phyloP scores from a whole-genome alignment of 92 coral and sea anemone species.

The Nematostella vectensis region DNA sequence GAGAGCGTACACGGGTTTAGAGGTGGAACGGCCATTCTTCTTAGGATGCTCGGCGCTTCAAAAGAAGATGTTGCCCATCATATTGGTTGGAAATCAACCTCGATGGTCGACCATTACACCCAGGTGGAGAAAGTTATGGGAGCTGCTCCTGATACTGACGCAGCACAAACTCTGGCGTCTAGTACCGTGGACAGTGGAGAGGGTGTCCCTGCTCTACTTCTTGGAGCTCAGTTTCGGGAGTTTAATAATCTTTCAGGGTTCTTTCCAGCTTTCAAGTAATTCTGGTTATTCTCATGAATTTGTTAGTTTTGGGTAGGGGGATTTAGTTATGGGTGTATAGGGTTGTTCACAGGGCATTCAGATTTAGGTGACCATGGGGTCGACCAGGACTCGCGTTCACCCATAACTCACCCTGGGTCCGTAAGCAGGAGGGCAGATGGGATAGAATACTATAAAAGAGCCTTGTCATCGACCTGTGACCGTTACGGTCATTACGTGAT shows the following conservation, averaged over 20 bases:
- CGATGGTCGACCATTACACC: constrained; percentile 17
- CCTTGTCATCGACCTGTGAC: too few species aligned
- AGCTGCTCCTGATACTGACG: constrained; percentile 5
- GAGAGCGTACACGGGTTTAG: constrained; percentile 13
- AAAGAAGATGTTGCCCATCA: constrained; percentile 7
- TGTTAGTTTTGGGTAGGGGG: neutral
- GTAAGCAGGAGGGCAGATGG: neutral
- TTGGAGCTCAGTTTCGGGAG: neutral
- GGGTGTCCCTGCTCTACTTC: neutral
- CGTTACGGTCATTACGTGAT: too few species aligned
- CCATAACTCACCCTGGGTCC: neutral
- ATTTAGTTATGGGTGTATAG: neutral
- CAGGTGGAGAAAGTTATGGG: constrained; percentile 12
- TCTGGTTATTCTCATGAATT: neutral
- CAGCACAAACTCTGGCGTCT: neutral
- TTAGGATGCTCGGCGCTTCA: constrained; percentile 4
- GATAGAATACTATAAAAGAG: neutral
- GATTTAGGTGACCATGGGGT: neutral
- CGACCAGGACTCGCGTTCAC: neutral
- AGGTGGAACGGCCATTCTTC: constrained; percentile 15
- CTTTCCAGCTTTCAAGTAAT: neutral
- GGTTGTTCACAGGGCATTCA: neutral
- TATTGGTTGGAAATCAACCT: constrained; percentile 12
- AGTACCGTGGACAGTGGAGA: neutral
- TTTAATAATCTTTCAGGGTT: neutral